Base-by-base conservation (phyloP, 2,113 vertebrate genomes). In the Dunckerocampus dactyliophorus region DNA sequence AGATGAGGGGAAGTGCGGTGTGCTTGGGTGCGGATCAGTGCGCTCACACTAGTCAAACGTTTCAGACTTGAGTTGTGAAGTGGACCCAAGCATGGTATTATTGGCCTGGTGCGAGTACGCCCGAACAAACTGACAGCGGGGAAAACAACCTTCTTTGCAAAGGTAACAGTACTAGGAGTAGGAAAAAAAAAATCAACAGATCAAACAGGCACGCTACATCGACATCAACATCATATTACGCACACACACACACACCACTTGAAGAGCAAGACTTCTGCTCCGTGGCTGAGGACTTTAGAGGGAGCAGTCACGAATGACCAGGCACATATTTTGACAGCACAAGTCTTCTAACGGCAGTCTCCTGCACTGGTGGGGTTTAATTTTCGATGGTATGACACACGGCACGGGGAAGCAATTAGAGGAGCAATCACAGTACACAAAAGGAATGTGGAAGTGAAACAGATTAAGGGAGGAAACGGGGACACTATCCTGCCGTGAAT, bases 381-480 rank as follows among this genome's bases (percentile, higher is more conserved):
- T 86, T 87, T 87, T 74, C 74, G 71, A 76, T 69, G 65, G 62
- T 65, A 71, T 80, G 70, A 89, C 88, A 88, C 79, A 55, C 72
- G 78, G 74, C 76, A 77, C 73, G 62, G 63, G 79, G 77, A 89
- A 85, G 86, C 80, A 86, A 86, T 86, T 89, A 85, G 75, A 89
- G 81, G 85, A 84, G 82, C 85, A 91, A 88, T 91, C 85, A 88
- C 82, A 75, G 78, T 77, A 79, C 82, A 90, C 85, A 88, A 89
- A 88, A 74, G 80, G 70, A 79, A 87, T 71, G 64, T 71, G 71
- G 78, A 81, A 84, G 73, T 57, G 69, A 83, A 78, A 79, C 80
- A 80, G 85, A 87, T 86, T 85, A 80, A 78, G 75, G 74, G 50
- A 65, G 66, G 69, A 75, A 81, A 85, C 72, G 59, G 79, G 85